phyloP scores from a whole-genome alignment of 1,140 invertebrate genomes.

The Drosophila bifasciata region DNA sequence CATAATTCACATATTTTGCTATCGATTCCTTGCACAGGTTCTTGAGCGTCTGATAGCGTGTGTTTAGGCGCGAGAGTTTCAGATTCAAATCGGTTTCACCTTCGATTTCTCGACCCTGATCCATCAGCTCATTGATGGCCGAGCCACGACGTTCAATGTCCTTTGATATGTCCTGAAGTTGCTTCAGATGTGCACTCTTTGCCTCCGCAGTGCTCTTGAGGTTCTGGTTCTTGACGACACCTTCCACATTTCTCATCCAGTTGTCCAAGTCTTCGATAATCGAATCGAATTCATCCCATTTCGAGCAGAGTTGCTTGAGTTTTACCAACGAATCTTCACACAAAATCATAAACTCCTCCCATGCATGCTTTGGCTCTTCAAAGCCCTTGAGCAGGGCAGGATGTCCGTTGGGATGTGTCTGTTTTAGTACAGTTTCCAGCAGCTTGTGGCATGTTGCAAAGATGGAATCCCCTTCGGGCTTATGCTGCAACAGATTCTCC shows the following conservation, averaged over 20 bases:
- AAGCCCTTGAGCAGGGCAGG: conserved; percentile 89
- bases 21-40: conserved; percentile 92
- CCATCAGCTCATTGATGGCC: conserved; percentile 89
- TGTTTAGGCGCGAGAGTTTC: conserved; percentile 91
- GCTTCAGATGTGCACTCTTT: conserved; percentile 92
- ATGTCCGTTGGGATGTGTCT: conserved; percentile 92
- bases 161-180: conserved; percentile 89
- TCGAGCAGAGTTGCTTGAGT: conserved; percentile 89
- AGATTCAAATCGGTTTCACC: conserved; percentile 90
- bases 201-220: conserved; percentile 93
- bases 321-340: conserved; percentile 89
- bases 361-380: conserved; percentile 90
- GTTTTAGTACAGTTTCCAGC: conserved; percentile 89
- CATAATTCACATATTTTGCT: conserved; percentile 91
- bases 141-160: conserved; percentile 89
- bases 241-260: conserved; percentile 94
- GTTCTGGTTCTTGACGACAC: conserved; percentile 94
- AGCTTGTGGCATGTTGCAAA: conserved; percentile 89
- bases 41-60: conserved; percentile 93
- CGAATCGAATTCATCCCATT: conserved; percentile 92
- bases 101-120: conserved; percentile 89
- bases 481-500: conserved; percentile 90
- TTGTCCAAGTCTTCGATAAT: conserved; percentile 90
- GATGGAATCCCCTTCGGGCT: conserved; percentile 89
- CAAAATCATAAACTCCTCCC: conserved; percentile 90